Base-by-base conservation (phyloP, 2,888 invertebrate species). In the Flexamia atlantica region DNA sequence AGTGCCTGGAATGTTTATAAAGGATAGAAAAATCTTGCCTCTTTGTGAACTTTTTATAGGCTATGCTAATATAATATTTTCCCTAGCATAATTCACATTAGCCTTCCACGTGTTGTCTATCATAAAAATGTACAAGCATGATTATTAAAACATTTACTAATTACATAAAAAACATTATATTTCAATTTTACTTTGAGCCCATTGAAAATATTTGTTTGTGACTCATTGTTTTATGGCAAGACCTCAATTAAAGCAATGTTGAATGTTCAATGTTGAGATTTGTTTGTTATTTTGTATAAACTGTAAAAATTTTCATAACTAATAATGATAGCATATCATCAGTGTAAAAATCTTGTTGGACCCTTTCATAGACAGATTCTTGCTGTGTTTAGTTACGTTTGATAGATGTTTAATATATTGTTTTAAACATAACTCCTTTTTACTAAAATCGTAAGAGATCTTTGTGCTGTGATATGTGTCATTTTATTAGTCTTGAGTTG, bases 261-360 rank as follows among this genome's bases (percentile, higher is more conserved):
- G 25, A 28, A 28, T 76, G 76, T 76, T 76, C 50, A 76, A 17
- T 76, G 76, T 72, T 76, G 46, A 46, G 50, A 76, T 46, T 36
- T 40, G 17, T 0, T 68, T 9, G 70, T 70, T 70, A 70, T 20
- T 76, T 46, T 76, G 76, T 76, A 76, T 40, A 76, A 76, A 76
- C 30, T 76, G 76, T 76, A 76, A 23, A 76, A 76, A 76, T 20
- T 42, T 50, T 46, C 40, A 46, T 14, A n/a, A 40, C 28, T 46
- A 76, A 23, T 76, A 76, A 76, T 42, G 36, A 50, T 76, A 17
- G 76, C 76, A 76, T 76, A 76, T 76, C 76, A 76, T 76, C 25
- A n/a, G 20, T 40, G 36, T 36, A 40, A 28, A 32, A 40, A 72
- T 10, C n/a, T 72, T 40, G 40, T 42, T 72, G 72, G 12, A 2